A percentile compares a stretch with the other conserved stretches of the same genome.
Evolutionary conservation across 2,888 invertebrate species (phyloP).

Genomic region (Hartigia nigra): DNA sequence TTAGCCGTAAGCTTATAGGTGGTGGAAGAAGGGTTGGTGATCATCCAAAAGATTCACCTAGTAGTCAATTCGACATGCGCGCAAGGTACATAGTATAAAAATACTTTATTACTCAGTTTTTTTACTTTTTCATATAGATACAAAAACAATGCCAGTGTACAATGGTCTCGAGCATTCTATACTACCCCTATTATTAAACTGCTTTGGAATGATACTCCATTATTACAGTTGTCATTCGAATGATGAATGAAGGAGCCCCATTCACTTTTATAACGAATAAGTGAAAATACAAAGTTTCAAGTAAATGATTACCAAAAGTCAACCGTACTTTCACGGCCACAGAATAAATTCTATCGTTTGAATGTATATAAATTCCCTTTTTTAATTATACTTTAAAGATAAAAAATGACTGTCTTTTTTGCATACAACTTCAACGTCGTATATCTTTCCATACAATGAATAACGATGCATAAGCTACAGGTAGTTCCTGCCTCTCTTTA

Average conservation of each 20-base stretch:
- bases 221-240: neutral
- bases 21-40: constrained; percentile 25
- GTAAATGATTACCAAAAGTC: neutral
- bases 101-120: constrained; percentile 4
- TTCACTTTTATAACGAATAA: neutral
- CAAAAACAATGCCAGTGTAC: neutral
- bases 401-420: neutral
- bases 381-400: neutral
- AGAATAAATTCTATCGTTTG: neutral
- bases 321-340: neutral
- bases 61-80: constrained; percentile 8
- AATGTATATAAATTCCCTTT: neutral
- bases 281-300: neutral
- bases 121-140: neutral
- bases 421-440: neutral
- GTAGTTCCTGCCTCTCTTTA: neutral
- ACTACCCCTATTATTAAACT: neutral
- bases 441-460: neutral
- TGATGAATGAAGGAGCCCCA: neutral
- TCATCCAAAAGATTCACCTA: constrained; percentile 26
- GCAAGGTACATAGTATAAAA: constrained; percentile 1
- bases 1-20: constrained; percentile 11
- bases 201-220: neutral
- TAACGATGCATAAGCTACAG: neutral
- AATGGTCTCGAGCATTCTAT: neutral